Evolutionary conservation across 2,113 vertebrate genomes (phyloP).

Genomic region (Todiramphus chloris): DNA sequence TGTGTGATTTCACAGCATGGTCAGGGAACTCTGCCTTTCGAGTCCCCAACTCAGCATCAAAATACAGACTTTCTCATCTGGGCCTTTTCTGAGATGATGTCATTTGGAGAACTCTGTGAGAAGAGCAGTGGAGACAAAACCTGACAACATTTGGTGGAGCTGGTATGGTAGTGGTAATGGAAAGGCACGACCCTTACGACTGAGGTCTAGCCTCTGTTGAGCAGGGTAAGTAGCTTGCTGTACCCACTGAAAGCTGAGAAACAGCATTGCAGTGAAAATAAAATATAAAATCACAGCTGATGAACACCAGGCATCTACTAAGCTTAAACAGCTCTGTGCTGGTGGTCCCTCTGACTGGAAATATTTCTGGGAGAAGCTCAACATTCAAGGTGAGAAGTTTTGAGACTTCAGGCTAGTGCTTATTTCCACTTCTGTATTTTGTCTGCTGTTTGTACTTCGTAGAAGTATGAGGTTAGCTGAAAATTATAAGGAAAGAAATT

Average conservation of each 20-base stretch:
- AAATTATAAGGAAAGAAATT: not conserved
- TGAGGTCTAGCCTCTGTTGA: not conserved
- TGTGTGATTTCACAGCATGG: not conserved
- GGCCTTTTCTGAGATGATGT: not conserved
- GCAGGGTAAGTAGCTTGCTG: not conserved
- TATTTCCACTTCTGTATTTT: not conserved
- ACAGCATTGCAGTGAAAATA: not conserved
- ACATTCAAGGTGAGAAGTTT: not conserved
- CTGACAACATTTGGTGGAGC: not conserved
- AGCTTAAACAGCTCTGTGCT: not conserved
- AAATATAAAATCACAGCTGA: not conserved
- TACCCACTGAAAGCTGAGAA: not conserved
- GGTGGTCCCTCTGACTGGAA: not conserved
- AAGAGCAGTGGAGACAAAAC: not conserved
- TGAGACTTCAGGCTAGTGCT: not conserved
- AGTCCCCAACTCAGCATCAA: not conserved
- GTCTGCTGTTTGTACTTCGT: not conserved
- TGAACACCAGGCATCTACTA: not conserved
- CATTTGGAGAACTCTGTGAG: not conserved
- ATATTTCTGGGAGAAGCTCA: not conserved
- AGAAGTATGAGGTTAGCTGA: not conserved
- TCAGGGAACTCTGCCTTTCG: not conserved
- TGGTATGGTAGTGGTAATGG: too few species aligned
- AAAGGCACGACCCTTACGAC: fast-evolving
- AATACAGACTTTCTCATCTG: not conserved